A percentile compares a stretch with the other conserved stretches of the same genome.
Conservation (phyloP, 2,888 invertebrate species). For the Drosophila putrida region DNA sequence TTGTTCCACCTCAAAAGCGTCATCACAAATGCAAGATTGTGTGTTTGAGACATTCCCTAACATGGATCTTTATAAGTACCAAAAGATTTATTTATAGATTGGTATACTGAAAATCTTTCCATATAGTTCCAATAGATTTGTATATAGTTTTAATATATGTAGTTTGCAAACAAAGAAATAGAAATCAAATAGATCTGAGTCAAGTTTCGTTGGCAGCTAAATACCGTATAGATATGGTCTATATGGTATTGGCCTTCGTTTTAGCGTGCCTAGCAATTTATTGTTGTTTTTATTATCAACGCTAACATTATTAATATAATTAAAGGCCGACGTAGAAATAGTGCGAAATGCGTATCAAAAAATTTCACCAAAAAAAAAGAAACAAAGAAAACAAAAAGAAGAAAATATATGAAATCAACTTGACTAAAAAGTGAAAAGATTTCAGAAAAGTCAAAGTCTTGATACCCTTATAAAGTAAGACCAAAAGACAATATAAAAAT, state of each 20-base stretch:
- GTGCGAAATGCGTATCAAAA: slow-evolving; percentile 62
- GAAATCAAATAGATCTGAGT: slow-evolving; percentile 2
- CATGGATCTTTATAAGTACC: too few relatives aligned
- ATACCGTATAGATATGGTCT: slow-evolving; percentile 22
- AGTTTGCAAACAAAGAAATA: not conserved
- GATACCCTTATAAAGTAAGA: not conserved
- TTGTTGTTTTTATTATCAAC: slow-evolving; percentile 56
- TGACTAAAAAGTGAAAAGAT: slow-evolving; percentile 1
- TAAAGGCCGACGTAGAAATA: slow-evolving; percentile 50
- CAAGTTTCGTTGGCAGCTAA: slow-evolving; percentile 13
- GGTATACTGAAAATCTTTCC: not conserved
- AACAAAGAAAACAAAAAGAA: not conserved
- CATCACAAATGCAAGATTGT: not conserved
- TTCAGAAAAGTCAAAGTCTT: not conserved
- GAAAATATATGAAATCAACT: slow-evolving; percentile 15
- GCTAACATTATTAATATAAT: slow-evolving; percentile 66
- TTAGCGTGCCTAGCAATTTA: slow-evolving; percentile 47
- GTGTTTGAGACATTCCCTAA: too few relatives aligned
- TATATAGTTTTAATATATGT: slow-evolving; percentile 11
- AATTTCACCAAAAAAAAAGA: slow-evolving; percentile 28
- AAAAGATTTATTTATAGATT: too few relatives aligned
- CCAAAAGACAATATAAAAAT: too few relatives aligned
- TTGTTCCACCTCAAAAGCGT: not conserved
- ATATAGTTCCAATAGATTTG: slow-evolving; percentile 14
- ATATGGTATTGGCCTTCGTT: slow-evolving; percentile 48